Base-by-base conservation (phyloP, 30 jellyfish, hydroid and myxozoan species). In the Phacellophora camtschatica region DNA sequence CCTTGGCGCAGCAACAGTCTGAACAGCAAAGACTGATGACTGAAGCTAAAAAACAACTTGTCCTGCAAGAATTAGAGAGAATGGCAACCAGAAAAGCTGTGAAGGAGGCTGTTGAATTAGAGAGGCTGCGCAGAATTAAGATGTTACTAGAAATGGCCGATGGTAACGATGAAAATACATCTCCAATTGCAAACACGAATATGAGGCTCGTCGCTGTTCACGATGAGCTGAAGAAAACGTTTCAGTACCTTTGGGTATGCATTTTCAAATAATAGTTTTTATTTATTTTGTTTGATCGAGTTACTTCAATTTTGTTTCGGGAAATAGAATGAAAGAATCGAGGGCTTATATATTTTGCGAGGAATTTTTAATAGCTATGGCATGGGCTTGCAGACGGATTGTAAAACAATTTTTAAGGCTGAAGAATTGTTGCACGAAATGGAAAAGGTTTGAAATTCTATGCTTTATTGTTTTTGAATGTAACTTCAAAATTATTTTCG, bases 81-180 rank as follows among this genome's bases (percentile, higher is more conserved):
- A 65, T 64, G 48, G 39, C 83, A 9, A 57, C 67, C 65, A 27
- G 35, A 25, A 70, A 41, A 51, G 91, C 83, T 0, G 74, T 80
- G 54, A 46, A 54, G 15, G 66, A 80, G 48, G 91, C 91, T 29
- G 84, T 80, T 1, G 91, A 80, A 29, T 28, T 62, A 2, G 91
- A 80, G 77, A 64, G 91, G 53, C 62, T 41, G 20, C 84, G 80
- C 30, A 65, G 69, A 31, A 66, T 46, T 27, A 54, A 51, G 8
- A 23, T 71, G 12, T 28, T 64, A 27, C 39, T 23, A 22, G 84
- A 80, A 36, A 80, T 80, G 91, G 83, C 91, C 5, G 58, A 80
- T 5, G 91, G 91, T 18, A 65, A 35, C 29, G 74, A 70, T n/a
- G 84, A 65, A 4, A 19, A 48, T 16, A 29, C 68, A 13, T 39